Evolutionary conservation across 2,797 vertebrate genomes (phyloP).

Genomic region (Cryptoblepharus egeriae): DNA sequence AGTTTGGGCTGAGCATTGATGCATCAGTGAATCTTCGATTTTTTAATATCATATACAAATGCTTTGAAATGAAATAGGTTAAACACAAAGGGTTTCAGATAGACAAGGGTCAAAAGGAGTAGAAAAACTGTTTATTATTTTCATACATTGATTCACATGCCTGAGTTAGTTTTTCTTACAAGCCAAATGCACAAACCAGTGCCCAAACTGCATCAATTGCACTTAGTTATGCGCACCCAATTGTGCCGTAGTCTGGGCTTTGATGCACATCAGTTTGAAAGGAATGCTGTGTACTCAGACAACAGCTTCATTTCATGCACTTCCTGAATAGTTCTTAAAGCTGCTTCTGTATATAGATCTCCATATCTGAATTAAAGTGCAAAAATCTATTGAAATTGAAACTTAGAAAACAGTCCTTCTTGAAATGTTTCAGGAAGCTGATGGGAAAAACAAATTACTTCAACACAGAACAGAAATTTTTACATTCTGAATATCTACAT

Average conservation of each 20-base stretch:
- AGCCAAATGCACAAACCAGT: not conserved
- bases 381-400: not conserved
- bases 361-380: not conserved
- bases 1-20: no score
- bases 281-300: not conserved
- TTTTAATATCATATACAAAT: not conserved
- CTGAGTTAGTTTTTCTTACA: constrained; percentile 35
- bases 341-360: not conserved
- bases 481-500: not conserved
- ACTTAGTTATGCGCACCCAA: not conserved
- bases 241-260: not conserved
- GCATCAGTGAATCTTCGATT: no score
- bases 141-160: constrained; percentile 10
- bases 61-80: not conserved
- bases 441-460: constrained; percentile 22
- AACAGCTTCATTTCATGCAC: not conserved
- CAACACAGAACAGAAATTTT: constrained; percentile 16
- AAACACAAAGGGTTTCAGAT: not conserved
- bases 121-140: constrained; percentile 1
- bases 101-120: not conserved
- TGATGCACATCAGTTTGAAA: not conserved
- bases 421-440: constrained; percentile 14
- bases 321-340: not conserved
- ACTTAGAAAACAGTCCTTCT: not conserved
- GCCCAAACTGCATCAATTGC: no score